phyloP scores from a whole-genome alignment of 2,797 vertebrate species.

The Pseudopleuronectes americanus region DNA sequence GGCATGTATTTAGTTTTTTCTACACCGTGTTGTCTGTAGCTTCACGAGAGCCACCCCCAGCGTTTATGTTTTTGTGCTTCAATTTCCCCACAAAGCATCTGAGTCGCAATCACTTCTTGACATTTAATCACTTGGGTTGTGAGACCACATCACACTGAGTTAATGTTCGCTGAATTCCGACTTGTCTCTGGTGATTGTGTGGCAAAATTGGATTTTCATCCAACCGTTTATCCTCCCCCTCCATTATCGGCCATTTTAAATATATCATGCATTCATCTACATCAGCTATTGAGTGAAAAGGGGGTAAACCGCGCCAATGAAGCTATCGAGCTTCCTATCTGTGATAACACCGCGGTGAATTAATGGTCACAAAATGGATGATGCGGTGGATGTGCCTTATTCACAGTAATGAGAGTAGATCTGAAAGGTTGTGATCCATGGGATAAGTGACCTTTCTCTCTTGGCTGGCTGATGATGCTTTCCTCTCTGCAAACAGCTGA shows the following conservation, averaged over 20 bases:
- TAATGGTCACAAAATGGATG: slow-evolving; percentile 54
- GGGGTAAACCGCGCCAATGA: slow-evolving; percentile 60
- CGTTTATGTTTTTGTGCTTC: slow-evolving; percentile 12
- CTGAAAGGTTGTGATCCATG: slow-evolving; percentile 73
- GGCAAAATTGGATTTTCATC: slow-evolving; percentile 78
- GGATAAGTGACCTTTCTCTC: slow-evolving; percentile 77
- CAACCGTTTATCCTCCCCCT: slow-evolving; percentile 62
- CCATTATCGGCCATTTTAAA: slow-evolving; percentile 70
- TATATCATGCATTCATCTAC: slow-evolving; percentile 65
- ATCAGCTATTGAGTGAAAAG: slow-evolving; percentile 47
- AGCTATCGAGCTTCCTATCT: slow-evolving; percentile 55
- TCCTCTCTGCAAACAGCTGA: slow-evolving; percentile 44
- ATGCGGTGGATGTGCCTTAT: slow-evolving; percentile 61
- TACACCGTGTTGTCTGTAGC: slow-evolving; percentile 1
- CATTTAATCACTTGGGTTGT: slow-evolving; percentile 68
- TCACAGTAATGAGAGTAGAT: slow-evolving; percentile 74
- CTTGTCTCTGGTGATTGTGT: slow-evolving; percentile 70
- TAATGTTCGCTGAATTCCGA: slow-evolving; percentile 59
- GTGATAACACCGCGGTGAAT: slow-evolving; percentile 51
- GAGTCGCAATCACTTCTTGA: slow-evolving; percentile 60
- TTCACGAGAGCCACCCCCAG: neutral
- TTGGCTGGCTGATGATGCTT: slow-evolving; percentile 54
- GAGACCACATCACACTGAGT: slow-evolving; percentile 66
- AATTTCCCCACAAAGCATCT: slow-evolving; percentile 39
- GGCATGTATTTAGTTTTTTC: slow-evolving; percentile 20